Base-by-base conservation (phyloP, 2,797 vertebrate genomes). In the Notolepis coatsorum region DNA sequence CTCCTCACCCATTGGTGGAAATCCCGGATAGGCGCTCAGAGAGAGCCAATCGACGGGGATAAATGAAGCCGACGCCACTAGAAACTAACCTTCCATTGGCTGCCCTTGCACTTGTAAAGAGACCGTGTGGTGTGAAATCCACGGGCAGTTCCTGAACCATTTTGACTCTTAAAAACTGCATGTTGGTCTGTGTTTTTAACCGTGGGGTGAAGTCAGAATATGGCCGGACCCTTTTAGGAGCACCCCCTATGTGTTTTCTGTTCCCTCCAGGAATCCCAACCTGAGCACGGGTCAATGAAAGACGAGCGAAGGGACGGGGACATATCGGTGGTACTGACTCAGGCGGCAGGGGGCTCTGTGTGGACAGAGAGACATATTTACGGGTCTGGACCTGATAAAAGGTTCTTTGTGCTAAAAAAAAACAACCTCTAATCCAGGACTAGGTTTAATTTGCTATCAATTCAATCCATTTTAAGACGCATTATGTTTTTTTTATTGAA, bases 41-140 rank as follows among this genome's bases (percentile, higher is more conserved):
- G 57, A 45, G 39, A 73, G 61, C 72, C 69, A 74, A 63, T 80
- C 38, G 2, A 55, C 38, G 53, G 45, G 80, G 85, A 85, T 67
- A 52, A 38, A 88, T 84, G 84, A 90, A 88, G 80, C 87, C 87
- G 63, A 68, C 48, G 37, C 51, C 18, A 49, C 47, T 1, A 51
- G 53, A 4, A 3, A 1, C 35, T 28, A 13, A 61, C 64, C 59
- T 57, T 54, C 61, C 65, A 37, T 67, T 37, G 4, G 24, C 64
- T 61, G 21, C 12, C 48, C 17, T 51, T 61, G 71, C 73, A 71
- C 78, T 64, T 51, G 35, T 68, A 27, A 62, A 62, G 54, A 60
- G 39, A 66, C 56, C 20, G 56, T 31, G 49, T 21, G 35, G 12
- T 61, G 46, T 21, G 25, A 9, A 56, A 21, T 4, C 9, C 5